Evolutionary conservation across 2,888 invertebrate genomes (phyloP).

Genomic region (Sialis lutaria): DNA sequence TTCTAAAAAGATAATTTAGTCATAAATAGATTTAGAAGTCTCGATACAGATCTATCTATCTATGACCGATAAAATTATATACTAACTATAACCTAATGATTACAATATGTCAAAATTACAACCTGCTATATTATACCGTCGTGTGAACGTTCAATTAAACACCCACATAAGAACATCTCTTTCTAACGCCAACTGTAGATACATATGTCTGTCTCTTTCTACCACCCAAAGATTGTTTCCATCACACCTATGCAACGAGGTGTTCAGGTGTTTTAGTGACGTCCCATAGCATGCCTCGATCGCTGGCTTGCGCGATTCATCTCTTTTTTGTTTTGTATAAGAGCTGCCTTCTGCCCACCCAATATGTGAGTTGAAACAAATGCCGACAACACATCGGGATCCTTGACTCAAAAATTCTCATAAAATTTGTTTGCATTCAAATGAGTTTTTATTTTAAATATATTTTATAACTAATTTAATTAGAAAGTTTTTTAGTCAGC

Average conservation of each 20-base stretch:
- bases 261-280: neutral
- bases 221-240: slow-evolving; percentile 18
- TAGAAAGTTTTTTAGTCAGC: too few relatives aligned
- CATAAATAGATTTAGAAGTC: too few relatives aligned
- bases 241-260: slow-evolving; percentile 1
- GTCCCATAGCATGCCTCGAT: neutral
- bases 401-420: slow-evolving; percentile 9
- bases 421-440: neutral
- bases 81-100: too few relatives aligned
- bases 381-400: slow-evolving; percentile 21
- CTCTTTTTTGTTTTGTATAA: slow-evolving; percentile 18
- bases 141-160: neutral
- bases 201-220: slow-evolving; percentile 15
- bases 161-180: slow-evolving; percentile 3
- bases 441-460: neutral
- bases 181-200: slow-evolving; percentile 5
- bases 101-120: too few relatives aligned
- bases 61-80: too few relatives aligned
- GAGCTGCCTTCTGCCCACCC: slow-evolving; percentile 25
- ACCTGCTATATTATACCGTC: too few relatives aligned
- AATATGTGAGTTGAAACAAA: slow-evolving; percentile 24
- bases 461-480: too few relatives aligned
- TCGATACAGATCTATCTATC: too few relatives aligned
- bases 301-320: neutral
- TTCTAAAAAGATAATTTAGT: too few relatives aligned